Base-by-base conservation (phyloP, 2,797 vertebrate species). In the Catharus ustulatus region DNA sequence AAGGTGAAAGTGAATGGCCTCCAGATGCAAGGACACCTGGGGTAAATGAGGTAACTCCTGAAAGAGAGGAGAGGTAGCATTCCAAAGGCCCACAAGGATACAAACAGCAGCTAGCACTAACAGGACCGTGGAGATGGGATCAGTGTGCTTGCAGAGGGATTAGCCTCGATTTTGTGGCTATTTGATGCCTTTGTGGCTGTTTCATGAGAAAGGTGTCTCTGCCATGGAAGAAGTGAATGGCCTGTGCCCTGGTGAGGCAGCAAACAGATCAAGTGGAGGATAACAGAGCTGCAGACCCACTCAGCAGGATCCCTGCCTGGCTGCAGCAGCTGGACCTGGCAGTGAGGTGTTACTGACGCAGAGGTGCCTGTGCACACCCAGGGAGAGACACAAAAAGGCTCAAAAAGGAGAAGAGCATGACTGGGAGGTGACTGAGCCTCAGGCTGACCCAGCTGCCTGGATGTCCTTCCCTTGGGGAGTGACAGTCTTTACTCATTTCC, bases 221-320 rank as follows among this genome's bases (percentile, higher is more conserved):
- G 42, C 58, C 7, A 20, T 5, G 10, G 12, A 2, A 24, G 15
- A 59, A 55, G 8, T 13, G 1, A 72, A 36, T 11, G 21, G 40
- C 10, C 20, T 57, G 23, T 24, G 71, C 16, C 23, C 11, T 40
- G 45, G 11, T 12, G 24, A 79, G 84, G 32, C n/a, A 58, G 32
- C 27, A 58, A 30, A 62, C 7, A 43, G 30, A 23, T 42, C 14
- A 43, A 40, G 27, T 4, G 8, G 19, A 72, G 89, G 14, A 20
- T 3, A 7, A 17, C 0, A 49, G 13, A 42, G 13, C 7, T 57
- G 9, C 54, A 63, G 52, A 24, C 0, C 0, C n/a, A 21, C 20
- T 36, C 10, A 46, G 14, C 19, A 27, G 11, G 42, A 80, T 26
- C 30, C 9, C 48, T 22, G 43, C 15, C 20, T 21, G 54, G 2